phyloP scores from a whole-genome alignment of 2,888 invertebrate genomes.

The Aleiodes alternator region DNA sequence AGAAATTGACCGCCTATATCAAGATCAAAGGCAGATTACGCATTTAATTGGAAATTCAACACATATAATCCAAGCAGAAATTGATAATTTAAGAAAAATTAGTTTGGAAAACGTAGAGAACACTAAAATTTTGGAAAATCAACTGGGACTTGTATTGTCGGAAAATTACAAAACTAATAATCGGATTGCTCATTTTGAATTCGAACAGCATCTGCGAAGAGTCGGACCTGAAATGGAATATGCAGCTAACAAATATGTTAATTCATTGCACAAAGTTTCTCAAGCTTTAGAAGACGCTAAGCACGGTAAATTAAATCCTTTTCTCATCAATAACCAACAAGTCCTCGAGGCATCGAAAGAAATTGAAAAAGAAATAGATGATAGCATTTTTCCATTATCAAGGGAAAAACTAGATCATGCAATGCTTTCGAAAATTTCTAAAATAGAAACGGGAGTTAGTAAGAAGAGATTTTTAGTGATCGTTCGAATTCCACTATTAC shows the following conservation, averaged over 20 bases:
- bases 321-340: neutral
- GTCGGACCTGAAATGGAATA: neutral
- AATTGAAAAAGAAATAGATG: neutral
- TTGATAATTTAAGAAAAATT: neutral
- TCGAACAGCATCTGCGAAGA: neutral
- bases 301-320: conserved; percentile 2
- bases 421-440: neutral
- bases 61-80: neutral
- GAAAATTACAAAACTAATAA: neutral
- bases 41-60: neutral
- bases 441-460: neutral
- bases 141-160: neutral
- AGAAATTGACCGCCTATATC: neutral
- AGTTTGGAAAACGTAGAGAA: neutral
- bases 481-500: neutral
- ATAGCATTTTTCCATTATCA: neutral
- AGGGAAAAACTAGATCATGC: neutral
- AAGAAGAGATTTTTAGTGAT: neutral
- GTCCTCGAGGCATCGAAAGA: no score
- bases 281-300: neutral
- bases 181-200: neutral
- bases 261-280: neutral
- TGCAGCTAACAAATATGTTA: neutral
- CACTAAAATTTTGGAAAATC: neutral
- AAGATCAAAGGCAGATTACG: no score